Base-by-base conservation (phyloP, 2,113 vertebrate genomes). In the Colossoma macropomum region DNA sequence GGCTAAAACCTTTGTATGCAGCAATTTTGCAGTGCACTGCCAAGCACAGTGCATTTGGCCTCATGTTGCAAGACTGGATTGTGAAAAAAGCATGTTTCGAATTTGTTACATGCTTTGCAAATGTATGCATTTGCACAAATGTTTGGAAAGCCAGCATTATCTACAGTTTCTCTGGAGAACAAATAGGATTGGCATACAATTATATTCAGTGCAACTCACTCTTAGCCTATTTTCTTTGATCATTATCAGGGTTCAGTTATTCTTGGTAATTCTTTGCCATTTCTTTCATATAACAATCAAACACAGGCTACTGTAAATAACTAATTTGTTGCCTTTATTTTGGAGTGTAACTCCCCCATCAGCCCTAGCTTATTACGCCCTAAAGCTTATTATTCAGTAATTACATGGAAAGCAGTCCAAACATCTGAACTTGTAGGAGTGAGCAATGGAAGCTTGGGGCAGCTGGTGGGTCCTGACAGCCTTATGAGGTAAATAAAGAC, bases 91-190 rank as follows among this genome's bases (percentile, higher is more conserved):
- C 83, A 65, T 85, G 85, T 88, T 77, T 82, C 84, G 56, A 87
- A 50, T 89, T 72, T 21, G 50, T 17, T 59, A n/a, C 87, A 89
- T 83, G 86, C 87, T 88, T 86, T 80, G 88, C 65, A 89, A 82
- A 85, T 75, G 87, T 87, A 90, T 78, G 60, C 74, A 87, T 84
- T 27, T 34, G 62, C 56, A 65, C 73, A 86, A 82, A 90, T 83
- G 78, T 87, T 86, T 81, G 19, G 19, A 83, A 82, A 86, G 83
- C 60, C 87, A 56, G 73, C 81, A 89, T 86, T 86, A 86, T 78
- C 80, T 88, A 71, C 45, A 87, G 85, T 79, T 74, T 69, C 79
- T 89, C 85, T 65, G 86, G 85, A 79, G 75, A 68, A 86, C 30
- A 69, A 69, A 69, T 32, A 69, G 2, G 4, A 2, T 21, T 23